Evolutionary conservation across 2,888 invertebrate species (phyloP), one percentile per base, ranked within the genome.

Genomic region (Ochropacha duplaris): DNA sequence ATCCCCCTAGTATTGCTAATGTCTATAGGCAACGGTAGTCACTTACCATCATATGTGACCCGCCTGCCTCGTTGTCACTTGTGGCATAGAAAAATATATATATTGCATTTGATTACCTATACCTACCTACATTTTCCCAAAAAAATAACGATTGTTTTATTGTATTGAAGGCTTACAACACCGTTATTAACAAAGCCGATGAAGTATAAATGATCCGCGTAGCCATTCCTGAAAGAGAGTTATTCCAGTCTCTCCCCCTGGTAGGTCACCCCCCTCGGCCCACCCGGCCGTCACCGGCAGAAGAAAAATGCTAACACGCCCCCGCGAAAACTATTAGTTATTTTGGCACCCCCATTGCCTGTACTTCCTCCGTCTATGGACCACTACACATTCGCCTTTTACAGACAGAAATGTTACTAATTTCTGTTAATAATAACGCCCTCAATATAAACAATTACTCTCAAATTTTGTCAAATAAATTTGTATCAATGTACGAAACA

Each of bases 221-320:
- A 83, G 84, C 87, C 83, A 86, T 84, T 86, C 77, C 88, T 84
- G 86, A 83, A 87, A 81, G 85, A 85, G 86, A 84, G 83, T 86
- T 83, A 83, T 85, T 82, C 81, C 75, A 71, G 71, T 71, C 70
- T 70, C 72, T 28, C 59, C 60, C 69, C 73, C 66, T 72, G 64
- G 69, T 64, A 19, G 44, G 61, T 66, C 62, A 62, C 60, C 67
- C 68, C 58, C 61, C 67, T 65, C 60, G 59, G 66, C 66, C 69
- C 68, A 66, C 70, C 76, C 79, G 77, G 80, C 83, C 92, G 92
- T 92, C 92, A 92, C 86, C 84, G 85, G 74, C 92, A 92, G 92
- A 92, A 92, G 92, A 92, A 92, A 92, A 92, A 92, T 92, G 92
- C 92, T 92, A 92, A 92, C 92, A 92, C 92, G 90, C 90, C 92